Evolutionary conservation across 2,113 vertebrate genomes (phyloP), one percentile per base, ranked within the genome.

Genomic region (Megaceryle torquata): DNA sequence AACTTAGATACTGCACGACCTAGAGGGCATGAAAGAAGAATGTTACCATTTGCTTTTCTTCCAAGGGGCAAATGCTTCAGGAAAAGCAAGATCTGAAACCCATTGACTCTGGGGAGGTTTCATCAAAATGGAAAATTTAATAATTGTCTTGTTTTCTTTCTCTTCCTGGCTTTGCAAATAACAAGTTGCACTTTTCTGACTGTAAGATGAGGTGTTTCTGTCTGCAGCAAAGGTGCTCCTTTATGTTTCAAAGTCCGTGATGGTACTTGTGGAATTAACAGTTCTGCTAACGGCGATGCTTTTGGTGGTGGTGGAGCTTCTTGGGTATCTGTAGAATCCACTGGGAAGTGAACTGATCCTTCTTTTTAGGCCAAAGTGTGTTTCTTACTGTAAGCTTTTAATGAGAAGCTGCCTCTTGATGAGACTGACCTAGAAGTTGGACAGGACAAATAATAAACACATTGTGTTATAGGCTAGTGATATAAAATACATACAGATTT

Each of bases 291-390:
- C 37, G 77, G 78, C 28, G 35, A 20, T 77, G n/a, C n/a, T 2
- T 35, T 82, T 92, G 26, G 72, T 54, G 20, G 56, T 67, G 21
- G 61, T 74, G 18, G 43, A 50, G 46, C 16, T 91, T 25, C 88
- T 83, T 96, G 57, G 46, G 61, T 91, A 79, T 89, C 71, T 74
- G 22, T 43, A 74, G 85, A 96, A 95, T 11, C 1, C 80, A 71
- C 61, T n/a, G 24, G 20, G 51, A 91, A 88, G 87, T 39, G 77
- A 97, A 94, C 46, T 74, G 72, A 89, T 95, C 9, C 4, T 26
- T 70, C 71, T 97, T 96, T 96, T 96, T 92, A 92, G 95, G 50
- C 68, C 37, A 60, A 77, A 94, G 24, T 50, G 53, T 89, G 29
- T 88, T 88, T 86, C 26, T 77, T 91, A 11, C 18, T 84, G 24